phyloP scores from a whole-genome alignment of 2,888 invertebrate species.

The Clitarchus hookeri region DNA sequence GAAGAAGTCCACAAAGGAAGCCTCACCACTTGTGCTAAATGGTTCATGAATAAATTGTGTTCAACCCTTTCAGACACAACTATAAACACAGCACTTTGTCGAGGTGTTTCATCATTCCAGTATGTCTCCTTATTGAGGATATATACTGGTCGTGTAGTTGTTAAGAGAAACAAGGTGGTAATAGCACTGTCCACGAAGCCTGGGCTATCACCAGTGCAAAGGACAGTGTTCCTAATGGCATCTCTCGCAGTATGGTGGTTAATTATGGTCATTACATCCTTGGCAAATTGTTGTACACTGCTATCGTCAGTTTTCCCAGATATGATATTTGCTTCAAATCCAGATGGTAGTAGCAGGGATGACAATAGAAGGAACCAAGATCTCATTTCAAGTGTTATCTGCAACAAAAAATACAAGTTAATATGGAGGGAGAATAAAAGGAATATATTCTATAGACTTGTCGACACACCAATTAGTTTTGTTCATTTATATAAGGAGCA shows the following conservation, averaged over 20 bases:
- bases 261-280: background rate
- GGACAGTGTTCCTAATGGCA: background rate
- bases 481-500: no score
- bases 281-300: background rate
- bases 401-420: background rate
- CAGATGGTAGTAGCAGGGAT: background rate
- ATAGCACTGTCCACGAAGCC: background rate
- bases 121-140: background rate
- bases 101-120: background rate
- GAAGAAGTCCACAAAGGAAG: background rate
- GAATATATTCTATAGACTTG: no score
- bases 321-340: background rate
- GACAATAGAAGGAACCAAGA: background rate
- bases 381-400: background rate
- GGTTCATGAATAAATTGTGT: background rate
- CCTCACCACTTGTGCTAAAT: background rate
- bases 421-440: no score
- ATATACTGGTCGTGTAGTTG: background rate
- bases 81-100: background rate
- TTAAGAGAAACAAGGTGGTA: background rate
- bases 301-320: background rate
- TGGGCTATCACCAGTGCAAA: background rate
- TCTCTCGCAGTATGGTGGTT: background rate
- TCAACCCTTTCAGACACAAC: background rate
- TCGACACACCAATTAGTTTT: no score